These are phyloP conservation scores for Drosophila helvetica DNA, from an alignment of 2,888 invertebrate genomes.

Conservation along the genomic window DNA sequence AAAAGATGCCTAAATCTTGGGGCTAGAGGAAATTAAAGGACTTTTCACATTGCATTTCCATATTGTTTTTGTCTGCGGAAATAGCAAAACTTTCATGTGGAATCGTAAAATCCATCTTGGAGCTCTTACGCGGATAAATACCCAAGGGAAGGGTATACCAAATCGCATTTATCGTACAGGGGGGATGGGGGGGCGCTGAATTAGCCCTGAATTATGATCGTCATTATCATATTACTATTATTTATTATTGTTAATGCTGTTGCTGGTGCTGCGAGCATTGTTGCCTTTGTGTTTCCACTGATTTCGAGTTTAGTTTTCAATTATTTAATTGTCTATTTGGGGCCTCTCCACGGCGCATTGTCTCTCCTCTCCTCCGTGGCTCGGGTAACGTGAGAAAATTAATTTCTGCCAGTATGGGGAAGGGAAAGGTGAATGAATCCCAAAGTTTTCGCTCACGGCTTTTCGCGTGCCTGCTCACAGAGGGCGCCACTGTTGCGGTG, in stretches of 20 bases:
- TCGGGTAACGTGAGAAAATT: constrained; percentile 70
- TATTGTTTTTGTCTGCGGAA: no score
- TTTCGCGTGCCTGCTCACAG: constrained; percentile 13
- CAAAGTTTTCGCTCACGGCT: neutral
- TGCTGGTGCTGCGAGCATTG: constrained; percentile 1
- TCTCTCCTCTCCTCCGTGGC: constrained; percentile 9
- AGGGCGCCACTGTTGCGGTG: constrained; percentile 58
- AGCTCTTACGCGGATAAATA: no score
- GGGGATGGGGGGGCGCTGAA: constrained; percentile 45
- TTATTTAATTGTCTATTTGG: constrained; percentile 64
- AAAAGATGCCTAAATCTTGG: no score
- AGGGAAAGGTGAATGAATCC: neutral
- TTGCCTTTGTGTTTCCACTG: constrained; percentile 9
- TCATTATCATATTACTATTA: constrained; percentile 59
- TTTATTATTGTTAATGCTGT: constrained; percentile 38
- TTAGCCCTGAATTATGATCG: constrained; percentile 58
- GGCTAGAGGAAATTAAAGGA: no score
- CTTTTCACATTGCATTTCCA: no score
- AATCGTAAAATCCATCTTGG: no score
- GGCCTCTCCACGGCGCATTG: constrained; percentile 1
- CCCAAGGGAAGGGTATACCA: constrained; percentile 11
- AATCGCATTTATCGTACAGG: no score
- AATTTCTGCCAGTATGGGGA: constrained; percentile 35
- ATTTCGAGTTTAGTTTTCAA: constrained; percentile 55
- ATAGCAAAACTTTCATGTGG: no score